phyloP scores from a whole-genome alignment of 92 coral and sea anemone species.

The Porites divaricata region DNA sequence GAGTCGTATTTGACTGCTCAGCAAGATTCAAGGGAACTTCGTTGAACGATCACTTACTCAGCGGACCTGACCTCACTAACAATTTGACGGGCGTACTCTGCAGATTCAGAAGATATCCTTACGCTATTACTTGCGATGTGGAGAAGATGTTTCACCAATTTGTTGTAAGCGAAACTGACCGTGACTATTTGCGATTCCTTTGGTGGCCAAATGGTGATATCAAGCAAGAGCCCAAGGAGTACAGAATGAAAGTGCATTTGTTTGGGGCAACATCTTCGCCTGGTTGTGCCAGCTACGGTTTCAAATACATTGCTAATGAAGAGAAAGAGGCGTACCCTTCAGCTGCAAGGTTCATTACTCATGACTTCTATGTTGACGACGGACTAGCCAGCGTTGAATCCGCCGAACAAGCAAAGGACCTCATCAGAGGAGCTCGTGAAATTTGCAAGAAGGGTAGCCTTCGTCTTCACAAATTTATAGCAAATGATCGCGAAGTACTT shows the following conservation, averaged over 20 bases:
- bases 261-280: constrained; percentile 38
- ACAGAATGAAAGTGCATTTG: constrained; percentile 32
- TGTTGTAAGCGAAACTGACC: not conserved
- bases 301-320: constrained; percentile 20
- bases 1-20: constrained; percentile 31
- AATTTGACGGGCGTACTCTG: constrained; percentile 24
- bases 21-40: constrained; percentile 28
- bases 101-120: constrained; percentile 36
- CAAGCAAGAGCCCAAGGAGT: constrained; percentile 13
- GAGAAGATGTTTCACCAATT: constrained; percentile 36
- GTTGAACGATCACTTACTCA: constrained; percentile 29
- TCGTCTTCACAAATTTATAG: constrained; percentile 42
- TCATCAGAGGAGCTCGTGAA: constrained; percentile 21
- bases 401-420: constrained; percentile 21
- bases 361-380: constrained; percentile 44
- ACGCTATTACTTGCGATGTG: constrained; percentile 25
- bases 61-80: constrained; percentile 37
- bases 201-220: constrained; percentile 35
- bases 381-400: constrained; percentile 40
- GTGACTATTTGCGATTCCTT: constrained; percentile 14
- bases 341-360: constrained; percentile 21
- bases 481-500: constrained; percentile 41
- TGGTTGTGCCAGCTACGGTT: constrained; percentile 29
- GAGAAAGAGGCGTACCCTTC: constrained; percentile 17
- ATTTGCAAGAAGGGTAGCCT: constrained; percentile 41